Base-by-base conservation (phyloP, 2,888 invertebrate genomes). In the Macrophya alboannulata region DNA sequence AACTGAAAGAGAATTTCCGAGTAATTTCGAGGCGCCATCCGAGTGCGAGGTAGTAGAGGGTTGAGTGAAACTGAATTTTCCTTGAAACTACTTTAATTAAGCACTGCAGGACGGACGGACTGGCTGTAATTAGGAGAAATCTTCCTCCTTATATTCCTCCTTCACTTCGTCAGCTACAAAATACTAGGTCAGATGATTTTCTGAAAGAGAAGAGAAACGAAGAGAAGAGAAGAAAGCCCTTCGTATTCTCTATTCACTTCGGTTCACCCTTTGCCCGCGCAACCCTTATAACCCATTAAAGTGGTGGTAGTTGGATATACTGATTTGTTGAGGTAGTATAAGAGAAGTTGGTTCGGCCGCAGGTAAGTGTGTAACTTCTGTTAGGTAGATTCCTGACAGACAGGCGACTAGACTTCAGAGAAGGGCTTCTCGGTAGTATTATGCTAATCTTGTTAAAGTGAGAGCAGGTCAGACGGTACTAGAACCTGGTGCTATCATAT, bases 341-440 rank as follows among this genome's bases (percentile, higher is more conserved):
- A 17, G 37, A 37, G 68, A 37, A 68, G 68, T 68, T 68, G 25
- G 8, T n/a, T n/a, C n/a, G n/a, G 15, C 48, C 15, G 25, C 21
- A 62, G 59, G 55, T 71, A 71, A 71, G 62, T 21, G 81, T 81
- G 43, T 62, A 81, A 62, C 21, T 40, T 81, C 43, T 59, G n/a
- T 21, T 10, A 62, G 59, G 45, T 43, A 40, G 62, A 81, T 81
- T 40, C 43, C 81, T 81, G 81, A 81, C 81, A 81, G 59, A 62
- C 81, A 81, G 62, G 81, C 84, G 87, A 72, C 86, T 87, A 90
- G 89, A 91, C 90, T 89, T 89, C 87, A 89, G 90, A 90, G 91
- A 90, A 91, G 90, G 92, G 92, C 91, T 92, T 92, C 92, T 89
- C 88, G 89, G 91, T 90, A 92, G 91, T 90, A 92, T 92, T 92